A percentile compares a stretch with the other conserved stretches of the same genome.
These are phyloP conservation scores for Gopherus evgoodei DNA, from an alignment of 2,113 vertebrate genomes.

Conservation along the genomic window DNA sequence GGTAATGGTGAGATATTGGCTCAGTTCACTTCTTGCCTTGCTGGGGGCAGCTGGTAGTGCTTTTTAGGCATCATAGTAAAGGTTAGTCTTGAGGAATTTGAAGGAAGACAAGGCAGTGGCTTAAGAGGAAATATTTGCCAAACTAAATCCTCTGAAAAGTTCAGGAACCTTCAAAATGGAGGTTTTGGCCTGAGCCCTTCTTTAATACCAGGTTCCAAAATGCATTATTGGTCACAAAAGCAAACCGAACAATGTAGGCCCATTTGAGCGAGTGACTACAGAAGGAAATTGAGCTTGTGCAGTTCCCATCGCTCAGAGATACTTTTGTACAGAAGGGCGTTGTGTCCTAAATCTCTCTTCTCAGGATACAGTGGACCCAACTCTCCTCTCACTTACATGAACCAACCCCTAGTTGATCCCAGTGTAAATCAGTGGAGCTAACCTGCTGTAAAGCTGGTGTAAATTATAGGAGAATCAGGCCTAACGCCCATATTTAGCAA, in stretches of 20 bases:
- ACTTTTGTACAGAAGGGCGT: background rate
- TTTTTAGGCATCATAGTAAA: background rate
- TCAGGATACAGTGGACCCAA: background rate
- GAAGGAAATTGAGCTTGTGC: slow-evolving; percentile 13
- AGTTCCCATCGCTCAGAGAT: background rate
- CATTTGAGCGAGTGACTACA: background rate
- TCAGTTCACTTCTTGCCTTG: rapidly evolving
- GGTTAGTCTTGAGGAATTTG: background rate
- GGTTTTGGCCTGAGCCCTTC: background rate
- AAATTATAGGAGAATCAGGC: background rate
- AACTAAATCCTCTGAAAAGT: background rate
- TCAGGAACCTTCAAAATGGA: background rate
- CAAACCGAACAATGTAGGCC: background rate
- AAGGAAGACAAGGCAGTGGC: background rate
- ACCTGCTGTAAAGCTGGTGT: background rate
- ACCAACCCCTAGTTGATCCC: background rate
- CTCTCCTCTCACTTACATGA: background rate
- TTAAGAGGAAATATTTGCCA: rapidly evolving
- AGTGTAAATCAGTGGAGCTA: background rate
- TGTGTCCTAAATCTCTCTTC: background rate
- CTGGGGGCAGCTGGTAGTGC: background rate
- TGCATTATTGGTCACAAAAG: slow-evolving; percentile 47
- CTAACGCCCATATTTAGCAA: background rate
- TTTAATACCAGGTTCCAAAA: slow-evolving; percentile 37
- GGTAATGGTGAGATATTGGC: background rate